Evolutionary conservation across 2,113 vertebrate genomes (phyloP), one percentile per base, ranked within the genome.

Genomic region (Thymallus thymallus): DNA sequence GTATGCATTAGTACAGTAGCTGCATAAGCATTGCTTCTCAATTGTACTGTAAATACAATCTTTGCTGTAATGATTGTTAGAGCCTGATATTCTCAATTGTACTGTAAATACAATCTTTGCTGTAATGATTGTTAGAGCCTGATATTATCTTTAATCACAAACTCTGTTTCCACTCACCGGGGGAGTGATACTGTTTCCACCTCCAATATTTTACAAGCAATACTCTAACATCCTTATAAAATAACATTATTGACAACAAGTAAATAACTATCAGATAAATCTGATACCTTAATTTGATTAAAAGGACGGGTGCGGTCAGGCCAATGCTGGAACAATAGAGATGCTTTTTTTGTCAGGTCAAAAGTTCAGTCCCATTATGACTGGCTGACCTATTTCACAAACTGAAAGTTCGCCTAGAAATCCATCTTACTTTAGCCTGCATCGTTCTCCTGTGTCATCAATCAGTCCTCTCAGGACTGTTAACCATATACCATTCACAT

Each of bases 331-430:
- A 77, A 83, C 81, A 82, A 76, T 69, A 76, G 69, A 60, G 32
- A 18, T 51, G 85, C 85, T 84, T 88, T 82, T 63, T 69, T 41
- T 29, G 73, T 7, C 63, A 72, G 91, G 91, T 93, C 91, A 91
- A 84, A 88, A 88, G 92, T 93, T 92, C 89, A 92, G 16, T 1
- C 80, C 6, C 85, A 86, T 92, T 91, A 92, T 29, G 18, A 69
- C 41, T 73, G 83, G 81, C 29, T 94, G 92, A 92, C 92, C 92
- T 91, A 84, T 84, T 92, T 93, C 80, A 80, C 75, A 64, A 22
- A 22, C 62, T 79, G 68, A 85, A 91, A 88, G 84, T 88, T 87
- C 69, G 76, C 78, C 86, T 86, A 72, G 76, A 78, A 88, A 76
- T 81, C 79, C 79, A 77, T 87, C 81, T 85, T 87, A 70, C 23